Evolutionary conservation across 1,140 invertebrate genomes (phyloP).

Genomic region (Pseudomyrmex cubaensis): DNA sequence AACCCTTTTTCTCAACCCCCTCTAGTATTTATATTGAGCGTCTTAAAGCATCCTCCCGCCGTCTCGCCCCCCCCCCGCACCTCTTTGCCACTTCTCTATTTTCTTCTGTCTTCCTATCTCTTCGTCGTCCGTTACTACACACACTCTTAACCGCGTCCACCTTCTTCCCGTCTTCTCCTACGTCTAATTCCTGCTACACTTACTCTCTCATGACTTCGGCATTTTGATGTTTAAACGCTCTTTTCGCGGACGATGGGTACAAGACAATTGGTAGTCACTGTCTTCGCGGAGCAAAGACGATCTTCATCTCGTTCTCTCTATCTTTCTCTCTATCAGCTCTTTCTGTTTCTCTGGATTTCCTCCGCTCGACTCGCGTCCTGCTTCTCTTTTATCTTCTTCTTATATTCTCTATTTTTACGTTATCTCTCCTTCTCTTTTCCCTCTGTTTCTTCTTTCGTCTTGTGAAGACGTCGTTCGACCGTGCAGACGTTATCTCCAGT

Average conservation of each 20-base stretch:
- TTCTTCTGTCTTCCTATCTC: slow-evolving; percentile 55
- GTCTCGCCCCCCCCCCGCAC: slow-evolving; percentile 36
- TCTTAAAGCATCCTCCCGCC: slow-evolving; percentile 84
- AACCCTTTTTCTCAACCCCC: slow-evolving; percentile 85
- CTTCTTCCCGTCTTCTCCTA: slow-evolving; percentile 35
- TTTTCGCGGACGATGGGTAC: slow-evolving; percentile 73
- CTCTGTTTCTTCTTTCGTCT: slow-evolving; percentile 40
- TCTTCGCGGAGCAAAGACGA: slow-evolving; percentile 51
- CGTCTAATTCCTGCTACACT: slow-evolving; percentile 1
- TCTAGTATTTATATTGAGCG: slow-evolving; percentile 86
- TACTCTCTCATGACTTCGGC: slow-evolving; percentile 62
- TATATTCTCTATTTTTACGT: slow-evolving; percentile 28
- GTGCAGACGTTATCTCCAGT: slow-evolving; percentile 77
- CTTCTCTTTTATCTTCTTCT: slow-evolving; percentile 32
- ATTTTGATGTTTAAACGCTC: slow-evolving; percentile 70
- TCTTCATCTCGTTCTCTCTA: slow-evolving; percentile 54
- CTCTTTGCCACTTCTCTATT: slow-evolving; percentile 65
- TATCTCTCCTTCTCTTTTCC: background rate
- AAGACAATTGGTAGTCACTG: slow-evolving; percentile 76
- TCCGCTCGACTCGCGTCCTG: slow-evolving; percentile 6
- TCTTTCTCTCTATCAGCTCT: slow-evolving; percentile 69
- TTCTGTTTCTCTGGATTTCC: slow-evolving; percentile 19
- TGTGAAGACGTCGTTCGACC: slow-evolving; percentile 30
- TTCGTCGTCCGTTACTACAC: slow-evolving; percentile 32
- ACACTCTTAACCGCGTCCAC: slow-evolving; percentile 37